Base-by-base conservation (phyloP, 2,797 vertebrate genomes). In the Epinephelus coioides region DNA sequence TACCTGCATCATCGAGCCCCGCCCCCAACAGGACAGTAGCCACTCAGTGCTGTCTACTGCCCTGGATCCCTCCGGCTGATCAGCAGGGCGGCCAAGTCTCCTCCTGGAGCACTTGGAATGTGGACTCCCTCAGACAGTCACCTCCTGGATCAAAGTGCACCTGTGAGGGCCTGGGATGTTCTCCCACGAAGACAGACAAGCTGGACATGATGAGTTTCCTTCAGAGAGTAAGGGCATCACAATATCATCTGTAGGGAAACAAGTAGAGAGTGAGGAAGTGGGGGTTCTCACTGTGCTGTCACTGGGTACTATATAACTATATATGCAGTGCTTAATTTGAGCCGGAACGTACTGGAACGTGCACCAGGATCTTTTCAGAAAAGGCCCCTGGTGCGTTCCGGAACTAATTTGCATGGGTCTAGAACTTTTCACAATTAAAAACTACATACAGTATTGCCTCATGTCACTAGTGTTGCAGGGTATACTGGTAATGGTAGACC, bases 161-260 rank as follows among this genome's bases (percentile, higher is more conserved):
- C 44, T 56, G 65, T 47, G 66, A 83, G 14, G 50, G 61, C 40
- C 54, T 87, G 63, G 70, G 78, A 6, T 73, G 61, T 25, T 70
- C 84, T 55, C 61, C 66, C 46, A 68, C 83, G 18, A 93, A 91
- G 60, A 19, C 78, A n/a, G 90, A 91, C 72, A 90, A 89, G 80
- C 79, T 92, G 67, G 89, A 94, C 69, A 86, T 94, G 59, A 85
- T 91, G 50, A 85, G 84, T 47, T 91, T 94, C 75, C 84, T 95
- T 23, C 92, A 94, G 84, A 92, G 84, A 86, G 93, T 94, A 86
- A 89, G 90, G 60, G 21, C 12, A 40, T n/a, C n/a, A 25, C 34
- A 34, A 56, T 12, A 40, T 8, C 30, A 34, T 34, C 30, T 34
- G 30, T 34, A 34, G 30, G 30, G 30, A 34, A 34, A 7, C 30